Percentiles rank a stretch among this genome's conserved stretches.
phyloP scores from a whole-genome alignment of 2,113 vertebrate genomes.

The Silurus glanis region DNA sequence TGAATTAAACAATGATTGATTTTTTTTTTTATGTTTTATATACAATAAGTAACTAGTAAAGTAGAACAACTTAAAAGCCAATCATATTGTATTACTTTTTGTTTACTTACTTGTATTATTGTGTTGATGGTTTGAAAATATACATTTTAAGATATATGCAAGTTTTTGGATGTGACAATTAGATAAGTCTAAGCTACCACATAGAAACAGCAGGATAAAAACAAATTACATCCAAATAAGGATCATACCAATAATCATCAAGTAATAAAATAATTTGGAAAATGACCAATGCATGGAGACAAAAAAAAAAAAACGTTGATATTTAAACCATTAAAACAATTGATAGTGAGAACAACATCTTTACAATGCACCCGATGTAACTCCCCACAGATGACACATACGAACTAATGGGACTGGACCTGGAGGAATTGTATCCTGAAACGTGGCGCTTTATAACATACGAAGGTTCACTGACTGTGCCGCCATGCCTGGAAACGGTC shows the following conservation, averaged over 20 bases:
- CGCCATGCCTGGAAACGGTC: conserved; percentile 91
- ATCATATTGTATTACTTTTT: not conserved
- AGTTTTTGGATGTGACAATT: not conserved
- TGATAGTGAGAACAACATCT: not conserved
- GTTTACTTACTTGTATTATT: no score
- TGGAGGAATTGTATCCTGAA: conserved; percentile 91
- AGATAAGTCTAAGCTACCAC: not conserved
- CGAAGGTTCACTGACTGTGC: conserved; percentile 92
- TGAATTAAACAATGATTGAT: not conserved
- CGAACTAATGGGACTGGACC: conserved; percentile 89
- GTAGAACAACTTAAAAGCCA: not conserved
- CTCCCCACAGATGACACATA: conserved; percentile 85
- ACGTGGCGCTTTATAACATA: conserved; percentile 94
- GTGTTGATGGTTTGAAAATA: no score
- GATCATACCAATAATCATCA: not conserved
- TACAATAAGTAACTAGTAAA: not conserved
- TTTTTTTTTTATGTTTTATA: not conserved
- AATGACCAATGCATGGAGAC: not conserved
- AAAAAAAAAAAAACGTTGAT: not conserved
- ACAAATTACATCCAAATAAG: no score
- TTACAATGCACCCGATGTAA: not conserved
- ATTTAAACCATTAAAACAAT: not conserved
- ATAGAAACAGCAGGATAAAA: not conserved
- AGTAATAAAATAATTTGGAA: not conserved
- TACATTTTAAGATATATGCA: no score